These are phyloP conservation scores for Melikaiella ostensackeni DNA, from an alignment of 2,888 invertebrate genomes.

Conservation along the genomic window DNA sequence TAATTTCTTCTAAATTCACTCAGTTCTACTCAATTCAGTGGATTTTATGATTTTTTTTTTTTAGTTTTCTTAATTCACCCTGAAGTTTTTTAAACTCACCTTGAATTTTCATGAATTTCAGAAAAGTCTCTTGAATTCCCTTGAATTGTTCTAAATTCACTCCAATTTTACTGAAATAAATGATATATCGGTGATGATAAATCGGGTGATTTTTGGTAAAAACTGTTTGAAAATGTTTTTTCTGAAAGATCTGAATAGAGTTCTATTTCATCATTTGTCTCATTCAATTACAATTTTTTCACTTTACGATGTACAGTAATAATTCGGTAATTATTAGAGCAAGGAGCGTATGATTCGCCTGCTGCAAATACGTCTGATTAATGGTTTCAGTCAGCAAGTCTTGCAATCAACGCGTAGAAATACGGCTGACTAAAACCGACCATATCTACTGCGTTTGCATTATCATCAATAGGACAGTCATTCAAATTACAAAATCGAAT, in stretches of 20 bases:
- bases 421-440: slow-evolving; percentile 24
- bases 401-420: slow-evolving; percentile 13
- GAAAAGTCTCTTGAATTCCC: too few species aligned
- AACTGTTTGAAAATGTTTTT: too few species aligned
- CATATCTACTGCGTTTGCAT: slow-evolving; percentile 14
- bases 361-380: slow-evolving; percentile 15
- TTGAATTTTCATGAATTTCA: too few species aligned
- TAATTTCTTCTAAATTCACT: too few species aligned
- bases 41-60: too few species aligned
- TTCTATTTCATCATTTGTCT: neutral
- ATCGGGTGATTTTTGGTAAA: too few species aligned
- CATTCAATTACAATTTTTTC: neutral
- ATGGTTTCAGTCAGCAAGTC: slow-evolving; percentile 31
- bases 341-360: slow-evolving; percentile 9
- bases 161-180: too few species aligned
- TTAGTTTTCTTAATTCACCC: too few species aligned
- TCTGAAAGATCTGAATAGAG: neutral
- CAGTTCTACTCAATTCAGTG: too few species aligned
- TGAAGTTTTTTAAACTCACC: too few species aligned
- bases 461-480: neutral
- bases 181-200: too few species aligned
- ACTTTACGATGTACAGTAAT: neutral
- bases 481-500: neutral
- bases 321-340: slow-evolving; percentile 1
- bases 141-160: too few species aligned